Evolutionary conservation across 2,888 invertebrate genomes (phyloP), one percentile per base, ranked within the genome.

Genomic region (Clanis bilineata): DNA sequence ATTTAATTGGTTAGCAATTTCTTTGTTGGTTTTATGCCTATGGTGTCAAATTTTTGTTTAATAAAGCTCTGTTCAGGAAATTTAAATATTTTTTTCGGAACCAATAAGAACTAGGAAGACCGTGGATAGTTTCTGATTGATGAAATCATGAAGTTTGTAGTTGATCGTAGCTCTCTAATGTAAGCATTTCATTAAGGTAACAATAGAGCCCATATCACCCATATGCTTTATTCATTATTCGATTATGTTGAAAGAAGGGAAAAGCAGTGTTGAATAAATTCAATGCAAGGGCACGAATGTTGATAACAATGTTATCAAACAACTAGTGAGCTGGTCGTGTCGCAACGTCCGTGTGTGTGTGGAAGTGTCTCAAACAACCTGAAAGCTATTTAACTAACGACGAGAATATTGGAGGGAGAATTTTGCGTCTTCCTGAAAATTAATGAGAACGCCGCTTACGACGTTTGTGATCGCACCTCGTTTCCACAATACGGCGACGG

Each of bases 391-490:
- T 80, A 83, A 81, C 77, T 77, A 81, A 78, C 77, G 80, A 77
- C 77, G 76, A 80, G 82, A 82, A 83, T 80, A 80, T n/a, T n/a
- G n/a, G 79, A 82, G 85, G 81, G 80, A 78, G 82, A 80, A 84
- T 83, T 88, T 88, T 81, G 80, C 83, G 80, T 89, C 90, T 87
- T 89, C 86, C 87, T 84, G 89, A 85, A 89, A 92, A 90, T 90
- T 88, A 90, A 91, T 90, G 90, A 87, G 88, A 82, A 82, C 77
- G 84, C 75, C 89, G 85, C 85, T 87, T 90, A 88, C 79, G 82
- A 83, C 87, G 82, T 87, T 88, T 83, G 77, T 77, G 79, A 83
- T 85, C 83, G 83, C 87, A 83, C 84, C 84, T 83, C 79, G 79
- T 78, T 77, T 80, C 77, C 82, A 85, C 88, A 86, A 83, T 83